Conservation (phyloP, 2,113 vertebrate species). For the Bos taurus region ARS-UCD2.0 NC_037346.1:4524001-4524500, state of each 20-base stretch:
- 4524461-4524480: neutral
- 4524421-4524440: neutral
- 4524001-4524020: conserved; percentile 28
- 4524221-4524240: conserved; percentile 41
- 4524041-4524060: conserved; percentile 38
- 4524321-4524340: neutral
- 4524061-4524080: conserved; percentile 40
- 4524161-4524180: conserved; percentile 51
- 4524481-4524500: neutral
- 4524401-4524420: neutral
- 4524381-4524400: neutral
- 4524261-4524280: conserved; percentile 28
- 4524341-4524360: neutral
- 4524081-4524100: conserved; percentile 54
- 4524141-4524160: conserved; percentile 63
- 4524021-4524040: neutral
- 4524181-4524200: conserved; percentile 45
- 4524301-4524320: neutral
- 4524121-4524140: conserved; percentile 60
- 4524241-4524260: conserved; percentile 15
- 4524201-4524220: conserved; percentile 48
- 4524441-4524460: neutral
- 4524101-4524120: neutral
- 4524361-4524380: neutral
- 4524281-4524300: neutral